These are phyloP conservation scores for Neopipo cinnamomea DNA, from an alignment of 2,113 vertebrate genomes.

Conservation along the genomic window DNA sequence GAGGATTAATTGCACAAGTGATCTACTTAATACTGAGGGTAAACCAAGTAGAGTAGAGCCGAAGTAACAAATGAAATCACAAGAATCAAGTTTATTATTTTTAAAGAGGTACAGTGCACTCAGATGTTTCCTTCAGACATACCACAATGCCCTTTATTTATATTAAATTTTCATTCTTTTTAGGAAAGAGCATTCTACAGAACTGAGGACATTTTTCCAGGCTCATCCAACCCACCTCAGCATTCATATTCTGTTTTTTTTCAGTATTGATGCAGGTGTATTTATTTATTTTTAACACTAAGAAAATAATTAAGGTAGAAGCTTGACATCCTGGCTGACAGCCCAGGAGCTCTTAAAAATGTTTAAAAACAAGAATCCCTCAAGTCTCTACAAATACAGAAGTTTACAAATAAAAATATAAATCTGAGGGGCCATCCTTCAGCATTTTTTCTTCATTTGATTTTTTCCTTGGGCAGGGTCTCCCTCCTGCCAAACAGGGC, in stretches of 20 bases:
- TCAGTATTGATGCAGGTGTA: not conserved
- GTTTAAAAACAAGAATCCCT: not conserved
- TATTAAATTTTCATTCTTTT: not conserved
- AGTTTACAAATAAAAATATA: not conserved
- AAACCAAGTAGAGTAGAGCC: not conserved
- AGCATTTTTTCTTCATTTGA: not conserved
- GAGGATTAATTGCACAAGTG: not conserved
- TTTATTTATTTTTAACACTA: not conserved
- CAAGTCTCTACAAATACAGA: not conserved
- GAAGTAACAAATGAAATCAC: not conserved
- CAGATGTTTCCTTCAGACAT: not conserved
- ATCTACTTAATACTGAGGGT: not conserved
- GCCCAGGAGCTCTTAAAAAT: not conserved
- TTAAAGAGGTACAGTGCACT: not conserved
- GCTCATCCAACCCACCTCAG: not conserved
- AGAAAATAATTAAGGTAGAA: not conserved
- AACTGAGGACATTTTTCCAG: not conserved
- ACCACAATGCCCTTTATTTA: not conserved
- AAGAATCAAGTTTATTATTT: not conserved
- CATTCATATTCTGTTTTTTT: not conserved
- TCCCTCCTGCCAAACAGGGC: not conserved
- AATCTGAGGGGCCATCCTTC: not conserved
- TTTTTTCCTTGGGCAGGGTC: not conserved
- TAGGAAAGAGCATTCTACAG: not conserved
- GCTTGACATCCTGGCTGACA: not conserved